Conservation (phyloP, 37 sponge, comb jelly and placozoan species). For the Halisarca cf. caerulea region DNA sequence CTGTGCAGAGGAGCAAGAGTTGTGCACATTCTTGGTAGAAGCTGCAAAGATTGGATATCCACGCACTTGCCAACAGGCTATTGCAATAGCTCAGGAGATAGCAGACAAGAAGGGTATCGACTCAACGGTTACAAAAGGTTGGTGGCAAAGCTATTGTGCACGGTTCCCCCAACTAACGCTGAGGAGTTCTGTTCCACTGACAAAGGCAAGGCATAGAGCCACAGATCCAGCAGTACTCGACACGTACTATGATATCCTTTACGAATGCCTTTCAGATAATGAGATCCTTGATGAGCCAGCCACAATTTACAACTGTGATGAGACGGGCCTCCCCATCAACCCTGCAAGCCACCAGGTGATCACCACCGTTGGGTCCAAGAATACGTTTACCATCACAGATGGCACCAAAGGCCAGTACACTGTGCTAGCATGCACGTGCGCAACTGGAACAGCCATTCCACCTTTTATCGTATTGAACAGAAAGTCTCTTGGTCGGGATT, state of each 20-base stretch:
- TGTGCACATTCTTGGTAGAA: background rate
- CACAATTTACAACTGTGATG: constrained; percentile 48
- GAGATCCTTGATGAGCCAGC: constrained; percentile 39
- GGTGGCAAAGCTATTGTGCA: constrained; percentile 48
- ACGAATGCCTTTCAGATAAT: constrained; percentile 37
- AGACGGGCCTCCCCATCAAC: constrained; percentile 52
- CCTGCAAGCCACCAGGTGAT: constrained; percentile 20
- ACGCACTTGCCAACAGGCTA: constrained; percentile 10
- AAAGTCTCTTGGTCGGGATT: constrained; percentile 17
- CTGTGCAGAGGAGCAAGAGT: background rate
- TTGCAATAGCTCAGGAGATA: constrained; percentile 19
- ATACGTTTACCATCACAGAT: background rate
- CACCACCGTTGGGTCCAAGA: constrained; percentile 12
- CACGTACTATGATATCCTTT: constrained; percentile 46
- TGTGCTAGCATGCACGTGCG: constrained; percentile 38
- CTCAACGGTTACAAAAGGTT: constrained; percentile 13
- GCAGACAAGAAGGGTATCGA: constrained; percentile 27
- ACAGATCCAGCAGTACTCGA: constrained; percentile 30
- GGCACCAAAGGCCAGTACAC: constrained; percentile 25
- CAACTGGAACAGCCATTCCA: constrained; percentile 30
- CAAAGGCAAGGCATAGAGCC: constrained; percentile 43
- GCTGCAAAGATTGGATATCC: constrained; percentile 25
- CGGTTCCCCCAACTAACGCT: constrained; percentile 37
- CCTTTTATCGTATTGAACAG: constrained; percentile 34
- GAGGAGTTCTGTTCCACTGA: constrained; percentile 28